phyloP scores from a whole-genome alignment of 2,797 vertebrate species.

The Echeneis naucrates region DNA sequence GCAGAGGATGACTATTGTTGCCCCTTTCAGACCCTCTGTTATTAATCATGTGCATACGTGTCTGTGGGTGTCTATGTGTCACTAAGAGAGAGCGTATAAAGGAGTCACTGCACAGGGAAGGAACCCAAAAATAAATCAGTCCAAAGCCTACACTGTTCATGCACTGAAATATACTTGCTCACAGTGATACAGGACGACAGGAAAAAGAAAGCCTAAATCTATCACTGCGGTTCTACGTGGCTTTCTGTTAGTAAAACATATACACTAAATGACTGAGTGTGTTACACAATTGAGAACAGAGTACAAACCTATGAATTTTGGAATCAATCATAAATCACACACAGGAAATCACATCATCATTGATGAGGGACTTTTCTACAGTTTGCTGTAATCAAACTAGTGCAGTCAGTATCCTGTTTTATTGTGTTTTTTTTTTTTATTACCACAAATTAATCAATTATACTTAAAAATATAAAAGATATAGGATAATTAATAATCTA shows the following conservation, averaged over 20 bases:
- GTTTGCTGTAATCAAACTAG: not conserved
- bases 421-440: not conserved
- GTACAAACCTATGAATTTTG: not conserved
- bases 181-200: conserved; percentile 34
- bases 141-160: conserved; percentile 26
- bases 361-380: not conserved
- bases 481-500: not conserved
- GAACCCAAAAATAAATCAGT: conserved; percentile 50
- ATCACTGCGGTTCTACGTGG: not conserved
- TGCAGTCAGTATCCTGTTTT: no score
- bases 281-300: not conserved
- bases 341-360: not conserved
- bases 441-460: not conserved
- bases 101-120: conserved; percentile 23
- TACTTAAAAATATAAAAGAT: not conserved
- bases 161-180: conserved; percentile 42
- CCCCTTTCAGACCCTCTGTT: conserved; percentile 60
- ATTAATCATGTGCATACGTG: conserved; percentile 61
- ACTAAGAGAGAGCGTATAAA: conserved; percentile 39
- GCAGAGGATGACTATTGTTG: conserved; percentile 69
- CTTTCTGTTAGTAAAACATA: not conserved
- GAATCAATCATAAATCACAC: conserved; percentile 2
- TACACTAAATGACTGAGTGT: not conserved
- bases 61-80: conserved; percentile 52
- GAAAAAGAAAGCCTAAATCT: conserved; percentile 20